phyloP scores from a whole-genome alignment of 1,140 invertebrate genomes.

The Drosophila tsacasi region DNA sequence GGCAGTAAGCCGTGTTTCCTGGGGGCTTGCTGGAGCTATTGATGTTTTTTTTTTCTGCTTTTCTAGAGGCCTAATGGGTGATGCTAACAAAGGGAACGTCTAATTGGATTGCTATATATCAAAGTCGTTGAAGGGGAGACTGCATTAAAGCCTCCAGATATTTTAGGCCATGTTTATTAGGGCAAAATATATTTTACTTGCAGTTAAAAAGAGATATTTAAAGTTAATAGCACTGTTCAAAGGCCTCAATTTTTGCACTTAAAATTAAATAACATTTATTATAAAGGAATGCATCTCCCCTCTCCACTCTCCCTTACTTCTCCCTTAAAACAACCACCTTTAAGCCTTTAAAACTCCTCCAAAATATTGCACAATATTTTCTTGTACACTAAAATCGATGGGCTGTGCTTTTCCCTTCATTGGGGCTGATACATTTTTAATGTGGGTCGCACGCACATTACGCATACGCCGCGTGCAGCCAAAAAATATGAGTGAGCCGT shows the following conservation, averaged over 20 bases:
- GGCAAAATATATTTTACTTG: neutral
- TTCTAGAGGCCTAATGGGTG: slow-evolving; percentile 13
- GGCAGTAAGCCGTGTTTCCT: neutral
- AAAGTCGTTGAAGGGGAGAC: neutral
- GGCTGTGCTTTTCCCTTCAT: slow-evolving; percentile 5
- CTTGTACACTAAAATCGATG: slow-evolving; percentile 13
- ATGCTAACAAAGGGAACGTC: slow-evolving; percentile 18
- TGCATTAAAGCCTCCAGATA: neutral
- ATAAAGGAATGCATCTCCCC: neutral
- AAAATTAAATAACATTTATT: no score
- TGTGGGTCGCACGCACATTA: slow-evolving; percentile 61
- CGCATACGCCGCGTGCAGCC: slow-evolving; percentile 68
- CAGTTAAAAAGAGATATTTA: neutral
- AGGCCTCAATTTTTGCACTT: neutral
- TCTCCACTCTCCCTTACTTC: neutral
- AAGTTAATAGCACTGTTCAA: neutral
- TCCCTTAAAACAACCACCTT: neutral
- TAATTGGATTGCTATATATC: slow-evolving; percentile 51
- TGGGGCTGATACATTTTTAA: slow-evolving; percentile 64
- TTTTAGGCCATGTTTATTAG: no score
- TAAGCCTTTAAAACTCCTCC: neutral
- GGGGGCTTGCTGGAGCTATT: neutral
- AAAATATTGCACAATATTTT: slow-evolving; percentile 2
- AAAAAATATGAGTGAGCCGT: slow-evolving; percentile 59
- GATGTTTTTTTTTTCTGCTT: neutral